These are phyloP conservation scores for Lithophane leautieri DNA, from an alignment of 2,888 invertebrate species.

Conservation along the genomic window DNA sequence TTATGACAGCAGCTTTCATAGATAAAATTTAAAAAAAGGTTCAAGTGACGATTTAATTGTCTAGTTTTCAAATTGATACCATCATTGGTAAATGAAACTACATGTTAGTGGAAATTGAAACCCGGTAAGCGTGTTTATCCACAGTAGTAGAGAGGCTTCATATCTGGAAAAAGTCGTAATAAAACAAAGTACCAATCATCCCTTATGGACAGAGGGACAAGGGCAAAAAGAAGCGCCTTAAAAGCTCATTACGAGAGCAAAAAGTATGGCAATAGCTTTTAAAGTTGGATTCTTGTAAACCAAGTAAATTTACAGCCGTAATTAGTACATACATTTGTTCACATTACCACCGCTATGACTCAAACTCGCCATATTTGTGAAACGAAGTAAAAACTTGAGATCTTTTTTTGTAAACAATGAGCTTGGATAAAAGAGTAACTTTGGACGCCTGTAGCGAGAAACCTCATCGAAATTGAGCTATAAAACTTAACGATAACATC, in stretches of 20 bases:
- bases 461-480: conserved; percentile 80
- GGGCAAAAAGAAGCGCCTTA: conserved; percentile 36
- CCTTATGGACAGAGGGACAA: conserved; percentile 17
- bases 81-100: neutral
- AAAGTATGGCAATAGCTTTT: conserved; percentile 66
- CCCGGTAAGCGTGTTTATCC: neutral
- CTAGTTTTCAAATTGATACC: neutral
- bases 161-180: conserved; percentile 29
- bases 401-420: conserved; percentile 76
- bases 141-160: neutral
- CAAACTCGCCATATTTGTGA: conserved; percentile 68
- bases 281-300: conserved; percentile 67
- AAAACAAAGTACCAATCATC: conserved; percentile 51
- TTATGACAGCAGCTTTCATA: neutral
- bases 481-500: conserved; percentile 84
- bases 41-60: neutral
- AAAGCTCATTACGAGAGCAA: conserved; percentile 48
- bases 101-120: conserved; percentile 7
- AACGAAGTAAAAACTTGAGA: conserved; percentile 66
- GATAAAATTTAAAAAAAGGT: neutral
- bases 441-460: conserved; percentile 25
- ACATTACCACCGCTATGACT: conserved; percentile 59
- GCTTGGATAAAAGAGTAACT: conserved; percentile 65
- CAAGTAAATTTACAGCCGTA: conserved; percentile 67
- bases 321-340: conserved; percentile 63